These are phyloP conservation scores for Pogoniulus pusillus DNA, from an alignment of 2,797 vertebrate species.

Conservation along the genomic window DNA sequence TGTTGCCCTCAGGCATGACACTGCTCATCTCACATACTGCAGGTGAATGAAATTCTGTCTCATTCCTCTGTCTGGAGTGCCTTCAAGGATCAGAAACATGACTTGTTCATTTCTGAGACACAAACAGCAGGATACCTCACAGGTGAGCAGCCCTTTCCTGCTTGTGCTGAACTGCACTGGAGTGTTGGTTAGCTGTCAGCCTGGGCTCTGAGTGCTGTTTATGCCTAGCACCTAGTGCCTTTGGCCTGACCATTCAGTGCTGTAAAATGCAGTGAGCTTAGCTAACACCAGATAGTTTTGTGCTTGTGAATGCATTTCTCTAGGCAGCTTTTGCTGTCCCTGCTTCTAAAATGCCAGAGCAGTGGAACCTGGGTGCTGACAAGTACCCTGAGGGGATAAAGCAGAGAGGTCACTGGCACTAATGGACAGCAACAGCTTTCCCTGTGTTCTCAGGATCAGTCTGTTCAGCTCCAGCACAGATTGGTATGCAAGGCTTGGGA, in stretches of 20 bases:
- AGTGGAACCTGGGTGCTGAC: background rate
- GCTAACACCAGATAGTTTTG: background rate
- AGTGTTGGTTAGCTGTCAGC: background rate
- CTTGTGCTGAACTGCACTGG: background rate
- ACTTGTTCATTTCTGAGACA: conserved; percentile 99
- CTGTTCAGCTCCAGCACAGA: background rate
- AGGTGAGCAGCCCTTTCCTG: conserved; percentile 77
- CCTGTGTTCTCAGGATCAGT: background rate
- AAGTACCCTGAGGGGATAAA: background rate
- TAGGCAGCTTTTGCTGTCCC: background rate
- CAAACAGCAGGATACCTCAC: conserved; percentile 97
- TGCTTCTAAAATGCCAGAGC: background rate
- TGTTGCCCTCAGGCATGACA: background rate
- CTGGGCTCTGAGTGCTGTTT: background rate
- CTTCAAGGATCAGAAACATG: conserved; percentile 99
- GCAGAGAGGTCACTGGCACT: background rate
- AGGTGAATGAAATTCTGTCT: conserved; percentile 98
- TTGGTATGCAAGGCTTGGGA: background rate
- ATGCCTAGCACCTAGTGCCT: background rate
- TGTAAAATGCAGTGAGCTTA: background rate
- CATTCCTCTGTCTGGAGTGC: conserved; percentile 98
- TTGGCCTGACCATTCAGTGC: background rate
- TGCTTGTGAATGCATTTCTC: background rate
- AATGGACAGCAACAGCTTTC: background rate
- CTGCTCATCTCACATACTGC: background rate